Evolutionary conservation across 2,888 invertebrate species (phyloP).

Genomic region (Steinernema hermaphroditum): DNA sequence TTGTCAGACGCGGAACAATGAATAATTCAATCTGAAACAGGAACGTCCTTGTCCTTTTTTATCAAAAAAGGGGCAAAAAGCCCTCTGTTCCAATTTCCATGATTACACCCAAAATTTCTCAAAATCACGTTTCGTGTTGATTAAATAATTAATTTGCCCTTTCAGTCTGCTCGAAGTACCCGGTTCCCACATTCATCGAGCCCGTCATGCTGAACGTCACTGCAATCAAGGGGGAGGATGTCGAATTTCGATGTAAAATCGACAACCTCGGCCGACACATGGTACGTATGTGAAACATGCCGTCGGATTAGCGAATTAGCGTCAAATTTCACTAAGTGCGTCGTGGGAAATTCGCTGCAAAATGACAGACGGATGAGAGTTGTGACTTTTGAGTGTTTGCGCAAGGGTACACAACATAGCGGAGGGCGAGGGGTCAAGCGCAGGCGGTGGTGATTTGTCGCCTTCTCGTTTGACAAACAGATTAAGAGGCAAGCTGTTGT

Average conservation of each 20-base stretch:
- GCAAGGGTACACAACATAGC: neutral
- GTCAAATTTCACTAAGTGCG: constrained; percentile 28
- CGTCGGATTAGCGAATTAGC: neutral
- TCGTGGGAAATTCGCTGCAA: constrained; percentile 22
- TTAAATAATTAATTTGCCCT: constrained; percentile 26
- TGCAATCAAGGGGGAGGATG: constrained; percentile 63
- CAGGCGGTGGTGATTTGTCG: constrained; percentile 6
- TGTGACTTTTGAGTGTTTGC: constrained; percentile 11
- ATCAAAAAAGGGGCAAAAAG: too few relatives aligned
- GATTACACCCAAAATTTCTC: too few relatives aligned
- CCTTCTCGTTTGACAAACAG: constrained; percentile 25
- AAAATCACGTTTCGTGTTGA: too few relatives aligned
- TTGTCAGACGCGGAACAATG: too few relatives aligned
- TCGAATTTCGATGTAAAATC: constrained; percentile 62
- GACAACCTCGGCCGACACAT: constrained; percentile 69
- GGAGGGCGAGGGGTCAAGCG: constrained; percentile 7
- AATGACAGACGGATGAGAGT: constrained; percentile 70
- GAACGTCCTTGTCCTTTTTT: too few relatives aligned
- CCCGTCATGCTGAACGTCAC: constrained; percentile 60
- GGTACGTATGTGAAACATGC: constrained; percentile 58
- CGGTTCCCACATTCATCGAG: constrained; percentile 52
- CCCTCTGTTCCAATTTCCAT: too few relatives aligned
- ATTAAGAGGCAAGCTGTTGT: constrained; percentile 27
- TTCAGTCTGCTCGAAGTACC: constrained; percentile 61
- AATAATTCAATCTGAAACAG: too few relatives aligned